A percentile compares a stretch with the other conserved stretches of the same genome.
phyloP scores from a whole-genome alignment of 2,113 vertebrate species.

The Picathartes gymnocephalus region DNA sequence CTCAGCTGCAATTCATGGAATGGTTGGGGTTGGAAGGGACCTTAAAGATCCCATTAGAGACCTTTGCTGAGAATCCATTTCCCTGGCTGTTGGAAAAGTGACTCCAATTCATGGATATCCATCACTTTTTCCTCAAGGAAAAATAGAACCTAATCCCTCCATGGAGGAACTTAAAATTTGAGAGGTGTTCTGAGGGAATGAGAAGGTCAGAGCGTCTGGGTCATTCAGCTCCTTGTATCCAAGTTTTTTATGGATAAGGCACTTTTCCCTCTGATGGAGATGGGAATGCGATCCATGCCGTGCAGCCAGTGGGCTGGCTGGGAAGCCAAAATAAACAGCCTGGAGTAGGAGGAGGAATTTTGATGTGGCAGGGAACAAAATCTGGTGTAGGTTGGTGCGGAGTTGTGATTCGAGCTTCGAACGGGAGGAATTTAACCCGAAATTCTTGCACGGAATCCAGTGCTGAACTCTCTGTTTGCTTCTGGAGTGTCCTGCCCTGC shows the following conservation, averaged over 20 bases:
- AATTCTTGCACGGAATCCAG: background rate
- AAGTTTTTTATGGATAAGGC: background rate
- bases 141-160: rapidly evolving
- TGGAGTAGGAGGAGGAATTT: background rate
- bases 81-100: background rate
- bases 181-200: background rate
- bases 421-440: background rate
- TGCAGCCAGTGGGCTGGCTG: background rate
- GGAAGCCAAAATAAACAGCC: background rate
- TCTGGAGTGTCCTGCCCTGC: background rate
- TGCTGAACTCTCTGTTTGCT: background rate
- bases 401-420: background rate
- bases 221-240: background rate
- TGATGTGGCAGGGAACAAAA: background rate
- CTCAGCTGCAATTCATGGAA: background rate
- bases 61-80: background rate
- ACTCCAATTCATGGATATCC: background rate
- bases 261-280: rapidly evolving
- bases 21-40: background rate
- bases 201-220: background rate
- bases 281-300: rapidly evolving
- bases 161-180: background rate
- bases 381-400: background rate
- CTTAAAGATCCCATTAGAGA: background rate
- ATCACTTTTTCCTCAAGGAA: background rate